Base-by-base conservation (phyloP, 2,888 invertebrate species). In the Trissoscelio sp. region DNA sequence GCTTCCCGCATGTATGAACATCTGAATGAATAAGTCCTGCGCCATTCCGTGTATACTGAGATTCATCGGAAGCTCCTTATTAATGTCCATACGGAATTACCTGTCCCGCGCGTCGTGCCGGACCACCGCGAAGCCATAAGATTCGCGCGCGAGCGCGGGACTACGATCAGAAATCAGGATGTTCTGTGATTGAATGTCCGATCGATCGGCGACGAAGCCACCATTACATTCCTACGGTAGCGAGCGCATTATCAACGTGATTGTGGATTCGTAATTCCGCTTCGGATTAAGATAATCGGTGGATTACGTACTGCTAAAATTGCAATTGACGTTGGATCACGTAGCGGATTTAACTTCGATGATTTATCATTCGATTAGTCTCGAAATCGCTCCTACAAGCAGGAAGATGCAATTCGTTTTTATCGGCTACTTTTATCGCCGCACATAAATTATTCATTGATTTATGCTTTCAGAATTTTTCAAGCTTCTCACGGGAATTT, bases 21-120 rank as follows among this genome's bases (percentile, higher is more conserved):
- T 70, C 69, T 70, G 62, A 57, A 81, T 83, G 81, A 81, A 83
- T 83, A 72, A 83, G 81, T 83, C 83, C 81, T 83, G 12, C 77
- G 42, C 64, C 39, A 73, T 58, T 77, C 72, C 74, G 16, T 70
- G 57, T 72, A 69, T 64, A 42, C 72, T 58, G 58, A 79, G 79
- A 83, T 81, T 51, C 73, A 74, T 81, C 72, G 67, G 66, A 79
- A 74, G 80, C 77, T 83, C 73, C 82, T 82, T 82, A 82, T 82
- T 82, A 82, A 82, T 82, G 79, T 79, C 78, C 75, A 82, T 75
- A 66, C 75, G 72, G 70, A 79, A 82, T 82, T 82, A 79, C 67
- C 67, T 72, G 79, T 75, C 75, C 78, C 58, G 46, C 72, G 60
- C 73, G 73, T 57, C 73, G 46, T 70, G 70, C 62, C 37, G 60